These are phyloP conservation scores for Himalopsyche japonica DNA, from an alignment of 2,888 invertebrate species.

Conservation along the genomic window DNA sequence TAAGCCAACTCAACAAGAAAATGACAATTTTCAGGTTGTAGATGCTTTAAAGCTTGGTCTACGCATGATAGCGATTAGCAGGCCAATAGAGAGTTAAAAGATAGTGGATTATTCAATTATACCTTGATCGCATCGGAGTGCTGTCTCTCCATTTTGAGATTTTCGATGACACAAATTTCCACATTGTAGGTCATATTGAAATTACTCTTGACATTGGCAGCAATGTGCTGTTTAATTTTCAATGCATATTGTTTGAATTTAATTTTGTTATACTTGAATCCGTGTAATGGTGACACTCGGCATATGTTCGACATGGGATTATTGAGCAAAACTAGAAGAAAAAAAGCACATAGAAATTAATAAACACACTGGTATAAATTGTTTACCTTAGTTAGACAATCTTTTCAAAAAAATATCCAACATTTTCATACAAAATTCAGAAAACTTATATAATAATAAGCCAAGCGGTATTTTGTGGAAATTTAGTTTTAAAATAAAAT, in stretches of 20 bases:
- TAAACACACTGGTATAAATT: too few relatives aligned
- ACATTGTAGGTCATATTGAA: constrained; percentile 49
- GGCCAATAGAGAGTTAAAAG: neutral
- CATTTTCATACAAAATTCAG: neutral
- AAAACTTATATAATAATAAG: too few relatives aligned
- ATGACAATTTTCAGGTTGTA: too few relatives aligned
- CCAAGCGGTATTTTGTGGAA: too few relatives aligned
- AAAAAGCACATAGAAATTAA: neutral
- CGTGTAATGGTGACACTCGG: constrained; percentile 51
- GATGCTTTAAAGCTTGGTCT: too few relatives aligned
- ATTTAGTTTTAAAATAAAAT: too few relatives aligned
- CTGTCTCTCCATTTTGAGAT: constrained; percentile 51
- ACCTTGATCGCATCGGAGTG: constrained; percentile 53
- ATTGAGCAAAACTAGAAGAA: constrained; percentile 25
- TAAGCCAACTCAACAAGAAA: too few relatives aligned
- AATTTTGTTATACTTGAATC: constrained; percentile 48
- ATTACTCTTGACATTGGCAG: constrained; percentile 46
- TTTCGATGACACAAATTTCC: constrained; percentile 47
- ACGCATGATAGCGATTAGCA: neutral
- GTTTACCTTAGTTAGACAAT: too few relatives aligned
- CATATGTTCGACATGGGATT: constrained; percentile 24
- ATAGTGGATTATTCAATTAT: constrained; percentile 12
- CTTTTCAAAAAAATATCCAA: neutral
- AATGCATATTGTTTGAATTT: constrained; percentile 55
- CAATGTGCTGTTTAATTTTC: constrained; percentile 52